Evolutionary conservation across 2,113 vertebrate genomes (phyloP), one percentile per base, ranked within the genome.

Genomic region (Colinus virginianus): DNA sequence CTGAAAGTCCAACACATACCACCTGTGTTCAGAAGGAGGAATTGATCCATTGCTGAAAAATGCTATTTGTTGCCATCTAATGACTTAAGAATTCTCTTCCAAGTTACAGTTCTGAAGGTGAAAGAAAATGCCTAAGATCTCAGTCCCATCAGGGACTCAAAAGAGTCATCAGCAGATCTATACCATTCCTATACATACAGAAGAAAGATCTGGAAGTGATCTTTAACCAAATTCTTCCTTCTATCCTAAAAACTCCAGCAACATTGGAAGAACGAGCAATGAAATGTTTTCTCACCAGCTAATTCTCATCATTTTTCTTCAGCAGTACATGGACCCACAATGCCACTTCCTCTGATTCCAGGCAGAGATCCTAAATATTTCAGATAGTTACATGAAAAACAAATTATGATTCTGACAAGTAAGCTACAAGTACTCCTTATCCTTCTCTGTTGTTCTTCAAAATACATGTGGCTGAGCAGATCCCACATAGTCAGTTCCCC

Each of bases 51-150:
- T 84, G 25, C 34, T 55, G 42, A 94, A 92, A 56, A 67, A 55
- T 26, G 28, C 51, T 14, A 36, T 45, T 69, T 83, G 48, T 61
- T 82, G 23, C 15, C 64, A 25, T 43, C 9, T 40, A 30, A 36
- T 16, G 46, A 11, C 38, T 19, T 32, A 82, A 78, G n/a, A 87
- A 84, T 7, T 8, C 38, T 71, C 25, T 70, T 82, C 20, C 74
- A 43, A 89, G 66, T 70, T 46, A 20, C 34, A 67, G 11, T 32
- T 67, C 16, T 68, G 23, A 74, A 67, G 40, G 32, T 53, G 12
- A 90, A 92, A 92, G 38, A 86, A 91, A 88, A 62, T 26, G 20
- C 7, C 20, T 45, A 40, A 81, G 90, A 91, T 84, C 45, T 26
- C 61, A 77, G 30, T 5, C 87, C 11, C 36, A 8, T 59, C 55